phyloP scores from a whole-genome alignment of 2,113 vertebrate species.

The Otus sunia region DNA sequence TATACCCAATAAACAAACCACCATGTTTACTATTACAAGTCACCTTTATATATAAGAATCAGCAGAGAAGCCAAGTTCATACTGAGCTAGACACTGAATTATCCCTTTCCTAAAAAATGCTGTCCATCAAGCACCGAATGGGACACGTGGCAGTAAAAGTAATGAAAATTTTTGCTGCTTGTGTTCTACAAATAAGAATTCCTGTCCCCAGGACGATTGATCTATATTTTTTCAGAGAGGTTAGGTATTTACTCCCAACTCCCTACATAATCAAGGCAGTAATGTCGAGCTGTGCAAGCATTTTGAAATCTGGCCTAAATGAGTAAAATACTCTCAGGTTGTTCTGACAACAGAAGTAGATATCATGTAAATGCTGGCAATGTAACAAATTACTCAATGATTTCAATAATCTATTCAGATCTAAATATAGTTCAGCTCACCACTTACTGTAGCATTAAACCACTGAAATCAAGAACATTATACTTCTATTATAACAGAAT shows the following conservation, averaged over 20 bases:
- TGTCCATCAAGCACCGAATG: not conserved
- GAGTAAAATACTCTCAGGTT: not conserved
- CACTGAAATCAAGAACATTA: not conserved
- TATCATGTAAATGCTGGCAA: not conserved
- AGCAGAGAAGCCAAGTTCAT: not conserved
- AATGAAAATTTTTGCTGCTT: not conserved
- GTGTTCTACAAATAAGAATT: not conserved
- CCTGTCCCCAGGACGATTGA: not conserved
- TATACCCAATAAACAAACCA: not conserved
- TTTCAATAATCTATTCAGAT: not conserved
- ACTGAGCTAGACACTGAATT: not conserved
- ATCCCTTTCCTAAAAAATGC: not conserved
- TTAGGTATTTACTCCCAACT: not conserved
- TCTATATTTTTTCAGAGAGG: not conserved
- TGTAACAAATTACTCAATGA: not conserved
- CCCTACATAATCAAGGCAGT: not conserved
- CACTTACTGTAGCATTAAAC: not conserved
- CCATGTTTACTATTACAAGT: not conserved
- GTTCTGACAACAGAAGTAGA: not conserved
- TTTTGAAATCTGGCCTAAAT: not conserved
- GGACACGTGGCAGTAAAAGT: not conserved
- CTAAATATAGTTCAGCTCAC: not conserved
- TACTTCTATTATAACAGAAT: not conserved
- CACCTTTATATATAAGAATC: not conserved
- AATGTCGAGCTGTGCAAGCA: not conserved